Conservation (phyloP, 2,888 invertebrate genomes). For the Bhutanitis thaidina region DNA sequence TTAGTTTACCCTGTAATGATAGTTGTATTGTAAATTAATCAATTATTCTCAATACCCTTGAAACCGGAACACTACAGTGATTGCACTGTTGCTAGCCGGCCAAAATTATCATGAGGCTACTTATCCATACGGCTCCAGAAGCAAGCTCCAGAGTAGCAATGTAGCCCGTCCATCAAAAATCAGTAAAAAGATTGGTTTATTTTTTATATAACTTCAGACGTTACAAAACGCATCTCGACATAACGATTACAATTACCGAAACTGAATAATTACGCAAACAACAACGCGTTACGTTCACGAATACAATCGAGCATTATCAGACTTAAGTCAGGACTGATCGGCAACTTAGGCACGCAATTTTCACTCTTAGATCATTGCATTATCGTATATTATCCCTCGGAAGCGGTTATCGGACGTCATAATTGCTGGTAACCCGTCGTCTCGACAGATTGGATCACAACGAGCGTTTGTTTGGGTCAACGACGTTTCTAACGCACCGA, state of each 20-base stretch:
- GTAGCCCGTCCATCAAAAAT: too few relatives aligned
- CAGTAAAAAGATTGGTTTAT: too few relatives aligned
- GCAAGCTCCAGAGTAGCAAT: too few relatives aligned
- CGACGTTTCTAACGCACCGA: constrained; percentile 7
- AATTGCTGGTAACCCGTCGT: constrained; percentile 6
- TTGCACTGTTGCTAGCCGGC: too few relatives aligned
- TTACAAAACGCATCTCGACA: too few relatives aligned
- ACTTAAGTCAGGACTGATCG: not conserved
- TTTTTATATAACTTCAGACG: too few relatives aligned
- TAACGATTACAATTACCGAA: not conserved
- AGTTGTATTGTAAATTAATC: too few relatives aligned
- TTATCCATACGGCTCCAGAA: too few relatives aligned
- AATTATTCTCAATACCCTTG: too few relatives aligned
- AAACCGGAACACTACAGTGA: too few relatives aligned
- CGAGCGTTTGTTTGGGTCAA: constrained; percentile 16
- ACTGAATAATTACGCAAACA: constrained; percentile 5
- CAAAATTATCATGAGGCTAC: too few relatives aligned
- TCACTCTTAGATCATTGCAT: not conserved
- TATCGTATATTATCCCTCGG: not conserved
- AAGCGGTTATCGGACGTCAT: not conserved
- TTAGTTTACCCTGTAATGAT: too few relatives aligned
- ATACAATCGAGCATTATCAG: constrained; percentile 5
- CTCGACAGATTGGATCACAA: constrained; percentile 19
- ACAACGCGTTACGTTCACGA: not conserved
- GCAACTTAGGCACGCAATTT: not conserved